Conservation (phyloP, 2,797 vertebrate species). For the Sebastiscus tertius region DNA sequence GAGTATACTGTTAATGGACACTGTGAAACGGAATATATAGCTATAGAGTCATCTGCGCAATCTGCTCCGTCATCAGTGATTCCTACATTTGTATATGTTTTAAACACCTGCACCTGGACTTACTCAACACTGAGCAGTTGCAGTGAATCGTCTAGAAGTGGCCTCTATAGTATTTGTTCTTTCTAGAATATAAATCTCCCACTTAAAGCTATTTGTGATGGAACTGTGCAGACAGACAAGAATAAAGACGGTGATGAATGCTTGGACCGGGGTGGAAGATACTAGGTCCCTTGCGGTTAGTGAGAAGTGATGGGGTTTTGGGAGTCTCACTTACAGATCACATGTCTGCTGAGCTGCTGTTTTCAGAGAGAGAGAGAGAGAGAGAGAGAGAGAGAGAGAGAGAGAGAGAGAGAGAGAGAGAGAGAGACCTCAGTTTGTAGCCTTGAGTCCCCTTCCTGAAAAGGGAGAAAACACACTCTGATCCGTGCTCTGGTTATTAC, state of each 20-base stretch:
- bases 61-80: background rate
- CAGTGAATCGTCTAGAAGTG: background rate
- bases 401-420: background rate
- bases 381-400: too few species aligned
- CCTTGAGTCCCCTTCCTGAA: background rate
- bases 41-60: background rate
- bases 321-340: background rate
- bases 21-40: background rate
- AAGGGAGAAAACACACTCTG: conserved; percentile 7
- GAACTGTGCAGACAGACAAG: conserved; percentile 12
- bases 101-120: background rate
- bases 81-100: background rate
- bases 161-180: background rate
- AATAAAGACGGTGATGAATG: conserved; percentile 20
- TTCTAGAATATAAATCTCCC: background rate
- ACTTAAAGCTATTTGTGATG: background rate
- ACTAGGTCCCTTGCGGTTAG: background rate
- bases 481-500: conserved; percentile 35
- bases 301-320: conserved; percentile 9
- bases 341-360: conserved; percentile 12
- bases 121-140: background rate
- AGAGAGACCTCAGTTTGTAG: background rate
- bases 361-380: conserved; percentile 3
- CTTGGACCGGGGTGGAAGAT: background rate
- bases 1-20: background rate